Evolutionary conservation across 2,888 invertebrate genomes (phyloP).

Genomic region (Hirtodrosophila cameraria): DNA sequence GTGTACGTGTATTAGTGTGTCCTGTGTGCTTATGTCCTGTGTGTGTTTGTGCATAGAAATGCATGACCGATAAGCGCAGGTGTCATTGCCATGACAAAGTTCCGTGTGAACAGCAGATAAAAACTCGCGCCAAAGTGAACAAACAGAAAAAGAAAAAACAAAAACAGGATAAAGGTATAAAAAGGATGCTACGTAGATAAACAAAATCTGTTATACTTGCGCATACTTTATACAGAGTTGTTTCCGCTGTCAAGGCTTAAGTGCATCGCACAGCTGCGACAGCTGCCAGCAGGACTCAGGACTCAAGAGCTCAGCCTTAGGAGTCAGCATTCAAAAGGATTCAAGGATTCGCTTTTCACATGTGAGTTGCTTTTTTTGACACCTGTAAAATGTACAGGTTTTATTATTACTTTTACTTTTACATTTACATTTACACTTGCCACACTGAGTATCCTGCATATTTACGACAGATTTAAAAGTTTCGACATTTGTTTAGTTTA

Average conservation of each 20-base stretch:
- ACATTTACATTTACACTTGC: background rate
- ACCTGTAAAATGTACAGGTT: slow-evolving; percentile 57
- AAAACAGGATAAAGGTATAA: slow-evolving; percentile 4
- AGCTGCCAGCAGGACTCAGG: too few species aligned
- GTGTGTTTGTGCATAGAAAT: slow-evolving; percentile 28
- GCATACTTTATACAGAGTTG: slow-evolving; percentile 15
- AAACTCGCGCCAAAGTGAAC: slow-evolving; percentile 33
- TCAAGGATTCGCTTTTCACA: slow-evolving; percentile 25
- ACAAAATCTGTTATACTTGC: slow-evolving; percentile 23
- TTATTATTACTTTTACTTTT: slow-evolving; percentile 20
- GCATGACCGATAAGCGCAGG: slow-evolving; percentile 61
- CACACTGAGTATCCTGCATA: slow-evolving; percentile 10
- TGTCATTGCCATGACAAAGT: slow-evolving; percentile 58
- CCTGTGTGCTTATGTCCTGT: slow-evolving; percentile 11
- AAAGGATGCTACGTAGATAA: slow-evolving; percentile 34
- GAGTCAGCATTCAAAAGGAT: background rate
- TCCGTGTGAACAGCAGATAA: slow-evolving; percentile 42
- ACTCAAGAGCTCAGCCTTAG: background rate
- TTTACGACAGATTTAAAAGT: slow-evolving; percentile 52
- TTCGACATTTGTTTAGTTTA: slow-evolving; percentile 59
- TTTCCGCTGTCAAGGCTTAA: slow-evolving; percentile 11
- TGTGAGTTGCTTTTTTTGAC: slow-evolving; percentile 62
- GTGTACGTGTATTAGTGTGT: slow-evolving; percentile 12
- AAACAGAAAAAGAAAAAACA: background rate
- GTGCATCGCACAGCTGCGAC: slow-evolving; percentile 17